Evolutionary conservation across 1,140 invertebrate species (phyloP).

Genomic region (Drosophila takahashii): DNA sequence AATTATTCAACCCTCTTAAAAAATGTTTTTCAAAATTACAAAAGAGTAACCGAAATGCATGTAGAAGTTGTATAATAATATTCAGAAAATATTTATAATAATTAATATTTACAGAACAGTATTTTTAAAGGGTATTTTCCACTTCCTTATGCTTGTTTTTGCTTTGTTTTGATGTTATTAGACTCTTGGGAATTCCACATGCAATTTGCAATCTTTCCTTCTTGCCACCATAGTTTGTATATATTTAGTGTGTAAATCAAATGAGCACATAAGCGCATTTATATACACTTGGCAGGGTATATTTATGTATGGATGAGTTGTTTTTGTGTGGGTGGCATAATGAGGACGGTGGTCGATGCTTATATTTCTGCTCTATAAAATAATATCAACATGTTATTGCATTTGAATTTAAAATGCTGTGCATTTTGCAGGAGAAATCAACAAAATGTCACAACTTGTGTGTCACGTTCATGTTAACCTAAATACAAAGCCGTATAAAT

Average conservation of each 20-base stretch:
- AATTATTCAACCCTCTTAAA: neutral
- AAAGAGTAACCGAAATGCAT: too few relatives aligned
- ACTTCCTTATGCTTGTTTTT: neutral
- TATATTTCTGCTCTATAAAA: conserved; percentile 3
- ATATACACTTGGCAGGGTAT: conserved; percentile 10
- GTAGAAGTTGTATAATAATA: too few relatives aligned
- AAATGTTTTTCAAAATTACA: too few relatives aligned
- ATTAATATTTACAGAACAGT: too few relatives aligned
- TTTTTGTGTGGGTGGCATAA: conserved; percentile 37
- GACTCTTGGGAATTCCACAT: conserved; percentile 63
- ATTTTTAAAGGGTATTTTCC: conserved; percentile 21
- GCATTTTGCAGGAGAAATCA: conserved; percentile 29
- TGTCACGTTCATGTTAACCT: conserved; percentile 7
- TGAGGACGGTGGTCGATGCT: conserved; percentile 30
- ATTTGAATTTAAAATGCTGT: conserved; percentile 52
- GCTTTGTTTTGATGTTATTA: conserved; percentile 58
- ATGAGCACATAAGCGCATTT: conserved; percentile 53
- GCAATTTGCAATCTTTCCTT: conserved; percentile 67
- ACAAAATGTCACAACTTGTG: conserved; percentile 43
- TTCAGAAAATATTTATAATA: too few relatives aligned
- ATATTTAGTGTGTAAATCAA: conserved; percentile 64
- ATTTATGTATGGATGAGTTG: neutral
- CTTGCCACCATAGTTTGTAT: conserved; percentile 38
- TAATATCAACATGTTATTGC: conserved; percentile 56
- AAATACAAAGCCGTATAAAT: neutral